Conservation (phyloP, 2,113 vertebrate genomes). For the Monarcha castaneiventris region DNA sequence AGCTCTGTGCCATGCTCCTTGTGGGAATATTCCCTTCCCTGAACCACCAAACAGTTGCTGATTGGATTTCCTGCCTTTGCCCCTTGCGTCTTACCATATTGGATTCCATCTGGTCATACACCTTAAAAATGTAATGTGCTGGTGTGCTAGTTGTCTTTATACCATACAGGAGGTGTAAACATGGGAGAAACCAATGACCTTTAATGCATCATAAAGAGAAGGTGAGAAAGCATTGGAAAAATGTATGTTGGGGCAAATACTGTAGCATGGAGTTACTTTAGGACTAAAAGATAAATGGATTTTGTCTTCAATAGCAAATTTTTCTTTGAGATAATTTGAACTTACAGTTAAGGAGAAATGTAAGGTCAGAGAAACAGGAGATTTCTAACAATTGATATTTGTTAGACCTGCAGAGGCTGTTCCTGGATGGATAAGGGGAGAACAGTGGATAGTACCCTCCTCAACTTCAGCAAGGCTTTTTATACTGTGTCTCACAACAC, state of each 20-base stretch:
- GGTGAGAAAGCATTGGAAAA: neutral
- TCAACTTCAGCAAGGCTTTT: neutral
- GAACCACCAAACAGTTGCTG: neutral
- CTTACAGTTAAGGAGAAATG: neutral
- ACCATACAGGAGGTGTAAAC: neutral
- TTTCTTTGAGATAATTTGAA: neutral
- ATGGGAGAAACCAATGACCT: neutral
- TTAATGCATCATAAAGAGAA: neutral
- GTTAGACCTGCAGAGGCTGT: neutral
- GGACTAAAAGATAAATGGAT: neutral
- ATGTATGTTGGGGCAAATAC: neutral
- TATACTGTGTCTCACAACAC: neutral
- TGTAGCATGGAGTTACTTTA: neutral
- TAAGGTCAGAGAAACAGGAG: neutral
- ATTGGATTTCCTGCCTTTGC: neutral
- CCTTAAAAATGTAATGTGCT: neutral
- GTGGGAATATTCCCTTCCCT: neutral
- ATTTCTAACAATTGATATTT: neutral
- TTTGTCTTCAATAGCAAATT: neutral
- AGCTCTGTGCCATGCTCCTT: neutral
- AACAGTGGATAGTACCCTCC: neutral
- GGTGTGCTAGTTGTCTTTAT: neutral
- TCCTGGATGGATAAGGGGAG: neutral
- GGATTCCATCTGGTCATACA: neutral
- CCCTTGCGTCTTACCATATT: neutral